Base-by-base conservation (phyloP, 64 coral and sea anemone genomes). In the Pocillopora damicornis region DNA sequence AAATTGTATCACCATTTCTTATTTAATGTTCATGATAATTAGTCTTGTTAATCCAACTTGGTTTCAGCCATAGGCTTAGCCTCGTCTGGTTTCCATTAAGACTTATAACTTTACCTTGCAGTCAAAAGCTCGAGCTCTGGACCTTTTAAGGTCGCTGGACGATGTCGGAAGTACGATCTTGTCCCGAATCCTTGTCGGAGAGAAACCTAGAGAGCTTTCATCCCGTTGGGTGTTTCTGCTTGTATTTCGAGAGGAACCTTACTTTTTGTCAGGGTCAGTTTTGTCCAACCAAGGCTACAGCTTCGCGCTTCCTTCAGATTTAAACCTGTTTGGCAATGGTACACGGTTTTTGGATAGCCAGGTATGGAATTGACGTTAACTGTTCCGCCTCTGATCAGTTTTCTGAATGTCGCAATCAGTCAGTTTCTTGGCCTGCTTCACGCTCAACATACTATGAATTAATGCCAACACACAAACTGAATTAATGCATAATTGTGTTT, bases 161-260 rank as follows among this genome's bases (percentile, higher is more conserved):
- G 59, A 63, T 34, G 79, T 81, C 11, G 89, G 89, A 6, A 73
- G 60, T 1, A 79, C 80, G 23, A 76, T 91, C 30, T 86, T 91
- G 59, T 91, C 89, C n/a, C 81, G 51, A 59, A 83, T 16, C 5
- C 15, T 91, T 2, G 37, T 77, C 62, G 89, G 89, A 1, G 89
- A 77, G 37, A 25, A 64, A 10, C 30, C 73, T 15, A 67, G 18
- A 30, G 59, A 64, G 10, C 58, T 84, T 0, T 73, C 14, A 13
- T 12, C 18, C 9, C 57, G 72, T 10, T 37, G 36, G 13, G 64
- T 77, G 62, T 62, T 72, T 12, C 59, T 91, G 18, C 58, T 85
- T 4, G 15, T 91, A 4, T 77, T 30, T 1, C 35, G 80, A 5
- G 69, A 91, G 22, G 60, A 62, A n/a, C 89, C 89, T 16, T 8